phyloP scores from a whole-genome alignment of 2,797 vertebrate species.

The Jordanella pulchra region DNA sequence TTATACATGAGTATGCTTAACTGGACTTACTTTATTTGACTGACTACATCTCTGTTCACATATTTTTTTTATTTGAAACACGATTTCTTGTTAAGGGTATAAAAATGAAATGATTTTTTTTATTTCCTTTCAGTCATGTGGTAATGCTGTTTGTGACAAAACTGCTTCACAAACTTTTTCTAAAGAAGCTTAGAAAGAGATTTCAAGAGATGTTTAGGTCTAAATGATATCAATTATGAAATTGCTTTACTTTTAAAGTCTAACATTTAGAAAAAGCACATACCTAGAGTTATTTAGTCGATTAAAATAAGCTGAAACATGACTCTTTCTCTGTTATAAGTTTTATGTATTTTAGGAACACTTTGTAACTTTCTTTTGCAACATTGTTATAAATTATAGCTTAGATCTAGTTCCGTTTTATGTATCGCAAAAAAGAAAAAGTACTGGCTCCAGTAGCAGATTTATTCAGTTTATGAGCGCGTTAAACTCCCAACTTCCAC shows the following conservation, averaged over 20 bases:
- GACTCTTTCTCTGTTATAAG: conserved; percentile 40
- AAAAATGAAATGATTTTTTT: not conserved
- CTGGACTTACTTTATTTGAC: not conserved
- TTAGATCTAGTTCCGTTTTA: not conserved
- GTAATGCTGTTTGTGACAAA: not conserved
- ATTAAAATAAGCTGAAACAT: conserved; percentile 76
- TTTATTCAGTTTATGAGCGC: conserved; percentile 1
- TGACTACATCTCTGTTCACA: not conserved
- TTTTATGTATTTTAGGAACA: conserved; percentile 13
- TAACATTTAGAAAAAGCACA: not conserved
- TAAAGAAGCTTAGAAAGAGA: not conserved
- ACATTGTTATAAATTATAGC: not conserved
- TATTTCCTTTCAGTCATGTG: not conserved
- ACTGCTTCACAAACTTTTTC: not conserved
- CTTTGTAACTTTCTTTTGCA: conserved; percentile 8
- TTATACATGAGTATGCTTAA: not conserved
- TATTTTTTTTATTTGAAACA: not conserved
- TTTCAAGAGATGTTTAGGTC: too few relatives aligned
- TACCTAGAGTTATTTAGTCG: conserved; percentile 63
- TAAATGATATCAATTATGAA: not conserved
- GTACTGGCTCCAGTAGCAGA: not conserved
- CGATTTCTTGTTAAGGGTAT: not conserved
- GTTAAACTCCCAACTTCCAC: conserved; percentile 4
- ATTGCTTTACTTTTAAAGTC: not conserved
- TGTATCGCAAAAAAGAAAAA: not conserved